Conservation (phyloP, 2,888 invertebrate species). For the Ametastegia equiseti region DNA sequence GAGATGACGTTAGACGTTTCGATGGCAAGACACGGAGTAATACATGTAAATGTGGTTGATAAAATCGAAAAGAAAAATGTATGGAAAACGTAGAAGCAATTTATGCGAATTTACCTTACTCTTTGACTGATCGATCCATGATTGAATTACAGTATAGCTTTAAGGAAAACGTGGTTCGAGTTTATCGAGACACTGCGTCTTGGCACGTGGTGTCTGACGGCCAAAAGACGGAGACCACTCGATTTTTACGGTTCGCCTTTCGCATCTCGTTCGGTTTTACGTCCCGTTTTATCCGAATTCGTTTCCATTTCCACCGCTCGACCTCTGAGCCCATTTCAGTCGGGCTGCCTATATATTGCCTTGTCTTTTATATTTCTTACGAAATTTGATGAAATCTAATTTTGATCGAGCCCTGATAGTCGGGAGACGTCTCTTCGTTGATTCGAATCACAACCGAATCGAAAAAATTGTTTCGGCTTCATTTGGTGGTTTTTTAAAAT, state of each 20-base stretch:
- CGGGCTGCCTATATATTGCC: neutral
- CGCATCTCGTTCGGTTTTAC: slow-evolving; percentile 41
- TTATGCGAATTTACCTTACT: neutral
- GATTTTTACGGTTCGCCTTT: slow-evolving; percentile 33
- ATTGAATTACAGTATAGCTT: neutral
- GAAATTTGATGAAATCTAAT: slow-evolving; percentile 7
- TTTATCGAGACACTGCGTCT: neutral
- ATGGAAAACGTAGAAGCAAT: neutral
- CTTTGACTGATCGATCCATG: neutral
- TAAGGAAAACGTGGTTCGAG: neutral
- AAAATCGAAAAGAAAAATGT: neutral
- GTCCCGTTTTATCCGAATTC: slow-evolving; percentile 34
- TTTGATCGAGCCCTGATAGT: neutral
- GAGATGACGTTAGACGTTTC: neutral
- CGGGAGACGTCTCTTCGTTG: neutral
- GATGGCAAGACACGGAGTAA: neutral
- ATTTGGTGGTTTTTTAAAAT: neutral
- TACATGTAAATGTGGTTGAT: neutral
- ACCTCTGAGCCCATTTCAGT: slow-evolving; percentile 5
- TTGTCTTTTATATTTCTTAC: neutral
- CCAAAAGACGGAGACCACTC: slow-evolving; percentile 4
- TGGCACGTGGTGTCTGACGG: neutral
- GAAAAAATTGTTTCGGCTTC: neutral
- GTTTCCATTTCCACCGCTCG: slow-evolving; percentile 24
- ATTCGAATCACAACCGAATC: neutral